Base-by-base conservation (phyloP, 2,888 invertebrate genomes). In the Perithous albicinctus region DNA sequence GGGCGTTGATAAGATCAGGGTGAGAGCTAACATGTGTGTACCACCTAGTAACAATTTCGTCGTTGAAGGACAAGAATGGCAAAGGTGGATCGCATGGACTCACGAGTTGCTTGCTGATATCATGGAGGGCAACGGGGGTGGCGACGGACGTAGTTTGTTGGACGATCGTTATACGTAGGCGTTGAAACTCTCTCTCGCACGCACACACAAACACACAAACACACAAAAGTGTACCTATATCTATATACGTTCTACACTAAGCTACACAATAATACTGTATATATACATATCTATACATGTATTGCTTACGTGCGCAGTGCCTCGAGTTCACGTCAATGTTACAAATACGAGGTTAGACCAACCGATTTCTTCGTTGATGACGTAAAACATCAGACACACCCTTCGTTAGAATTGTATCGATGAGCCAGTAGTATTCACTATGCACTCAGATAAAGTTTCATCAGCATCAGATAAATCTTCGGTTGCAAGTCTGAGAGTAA, bases 81-180 rank as follows among this genome's bases (percentile, higher is more conserved):
- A 26, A 15, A n/a, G 41, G 26, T 56, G 59, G 32, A 12, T 69
- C 29, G 26, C 32, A n/a, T 67, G 35, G 51, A 67, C 38, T 12
- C 59, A 10, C n/a, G 61, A 72, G 66, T 43, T 61, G 35, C 18
- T 63, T 29, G n/a, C 29, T 18, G 3, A 32, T 67, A 46, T 48
- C 20, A 26, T 35, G 12, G 67, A 73, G 80, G 77, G 56, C 63
- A 72, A 67, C 61, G 41, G 43, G 51, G 23, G 20, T 76, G 70
- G 15, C 32, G 63, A 51, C 35, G 63, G 12, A 73, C 80, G 73
- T 74, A 29, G 77, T 54, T 70, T 43, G 70, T 56, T 43, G 70
- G 78, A 78, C 82, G 78, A 82, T 82, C 75, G 81, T 74, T 77
- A n/a, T n/a, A 75, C 81, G 69, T 73, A 69, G 81, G 61, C 67